These are phyloP conservation scores for Loris lydekkerianus DNA, from an alignment of 2,797 vertebrate species.

Conservation along the genomic window DNA sequence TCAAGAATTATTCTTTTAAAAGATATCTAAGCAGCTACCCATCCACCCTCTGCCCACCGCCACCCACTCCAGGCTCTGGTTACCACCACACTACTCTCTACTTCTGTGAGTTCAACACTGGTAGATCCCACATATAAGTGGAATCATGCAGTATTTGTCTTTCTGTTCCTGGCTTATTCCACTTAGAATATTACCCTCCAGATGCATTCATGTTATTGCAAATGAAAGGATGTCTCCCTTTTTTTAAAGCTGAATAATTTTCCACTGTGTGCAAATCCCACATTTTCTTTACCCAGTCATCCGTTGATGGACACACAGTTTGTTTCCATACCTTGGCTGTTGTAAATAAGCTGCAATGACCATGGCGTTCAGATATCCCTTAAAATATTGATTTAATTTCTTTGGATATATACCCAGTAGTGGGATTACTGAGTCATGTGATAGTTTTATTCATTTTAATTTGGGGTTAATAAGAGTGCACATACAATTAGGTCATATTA, in stretches of 20 bases:
- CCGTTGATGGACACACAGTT: background rate
- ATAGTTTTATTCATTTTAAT: background rate
- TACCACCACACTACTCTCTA: background rate
- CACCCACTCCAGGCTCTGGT: background rate
- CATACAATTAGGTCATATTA: too few species aligned
- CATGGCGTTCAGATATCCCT: background rate
- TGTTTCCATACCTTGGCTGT: background rate
- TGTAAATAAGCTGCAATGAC: background rate
- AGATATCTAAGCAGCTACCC: background rate
- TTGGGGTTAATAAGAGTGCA: too few species aligned
- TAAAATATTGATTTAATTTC: background rate
- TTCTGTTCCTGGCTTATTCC: background rate
- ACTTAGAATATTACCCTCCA: background rate
- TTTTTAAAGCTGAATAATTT: background rate
- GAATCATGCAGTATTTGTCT: background rate
- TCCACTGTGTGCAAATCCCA: background rate
- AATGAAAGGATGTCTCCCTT: background rate
- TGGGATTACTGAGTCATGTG: background rate
- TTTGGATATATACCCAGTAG: background rate
- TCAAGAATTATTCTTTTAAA: background rate
- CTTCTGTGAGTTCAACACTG: background rate
- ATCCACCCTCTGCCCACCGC: background rate
- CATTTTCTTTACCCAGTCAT: background rate
- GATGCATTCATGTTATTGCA: background rate
- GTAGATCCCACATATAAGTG: background rate